Evolutionary conservation across 2,797 vertebrate genomes (phyloP).

Genomic region (Staurois parvus): DNA sequence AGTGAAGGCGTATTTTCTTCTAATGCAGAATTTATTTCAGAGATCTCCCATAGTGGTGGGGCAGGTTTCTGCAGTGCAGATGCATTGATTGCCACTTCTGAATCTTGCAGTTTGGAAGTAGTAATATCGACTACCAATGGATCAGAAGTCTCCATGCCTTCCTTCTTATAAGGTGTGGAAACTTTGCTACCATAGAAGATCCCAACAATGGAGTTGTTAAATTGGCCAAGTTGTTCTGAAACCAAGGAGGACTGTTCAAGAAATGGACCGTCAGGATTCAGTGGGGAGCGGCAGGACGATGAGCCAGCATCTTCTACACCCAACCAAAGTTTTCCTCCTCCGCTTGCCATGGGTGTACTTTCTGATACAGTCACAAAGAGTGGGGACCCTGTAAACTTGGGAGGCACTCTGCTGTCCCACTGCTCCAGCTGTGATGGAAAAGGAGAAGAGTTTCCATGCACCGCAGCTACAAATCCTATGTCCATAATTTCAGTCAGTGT

Average conservation of each 20-base stretch:
- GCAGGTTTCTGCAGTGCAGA: conserved; percentile 59
- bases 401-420: conserved; percentile 10
- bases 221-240: conserved; percentile 54
- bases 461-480: conserved; percentile 61
- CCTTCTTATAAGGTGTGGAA: conserved; percentile 77
- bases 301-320: conserved; percentile 45
- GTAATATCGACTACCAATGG: conserved; percentile 56
- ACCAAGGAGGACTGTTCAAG: conserved; percentile 61
- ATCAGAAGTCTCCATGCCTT: conserved; percentile 44
- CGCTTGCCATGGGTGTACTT: conserved; percentile 1
- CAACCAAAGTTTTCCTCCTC: conserved; percentile 43
- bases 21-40: conserved; percentile 72
- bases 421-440: conserved; percentile 42
- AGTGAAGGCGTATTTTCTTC: conserved; percentile 71
- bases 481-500: conserved; percentile 68
- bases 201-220: neutral
- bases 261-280: neutral
- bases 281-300: conserved; percentile 60
- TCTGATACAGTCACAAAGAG: conserved; percentile 26
- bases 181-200: conserved; percentile 68
- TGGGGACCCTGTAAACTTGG: neutral
- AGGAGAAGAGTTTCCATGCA: conserved; percentile 15
- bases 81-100: conserved; percentile 67
- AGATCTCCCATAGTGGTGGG: conserved; percentile 80
- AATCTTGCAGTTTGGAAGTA: conserved; percentile 59